Base-by-base conservation (phyloP, 64 coral and sea anemone genomes). In the Stichodactyla mertensii region DNA sequence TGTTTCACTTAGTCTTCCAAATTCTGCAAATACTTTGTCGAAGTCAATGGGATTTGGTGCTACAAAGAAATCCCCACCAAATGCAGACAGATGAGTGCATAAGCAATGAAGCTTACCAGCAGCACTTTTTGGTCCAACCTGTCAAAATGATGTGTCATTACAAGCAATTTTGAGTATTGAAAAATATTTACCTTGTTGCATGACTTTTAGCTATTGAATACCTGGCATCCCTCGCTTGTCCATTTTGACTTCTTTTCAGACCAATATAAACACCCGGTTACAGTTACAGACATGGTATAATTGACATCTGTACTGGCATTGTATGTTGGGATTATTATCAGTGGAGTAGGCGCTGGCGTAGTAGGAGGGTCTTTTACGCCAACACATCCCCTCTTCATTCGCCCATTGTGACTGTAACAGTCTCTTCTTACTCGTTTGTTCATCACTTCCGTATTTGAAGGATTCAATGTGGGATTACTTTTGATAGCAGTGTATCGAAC, bases 361-460 rank as follows among this genome's bases (percentile, higher is more conserved):
- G 94, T 97, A 0, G 94, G 94, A 24, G 94, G 88, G 54, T 92
- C 91, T 67, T 97, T 97, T 51, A 97, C 91, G 27, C 91, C 94
- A 57, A 93, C 86, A 83, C 94, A 97, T 15, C 86, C 91, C 60
- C 94, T 87, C 84, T 97, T 97, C 18, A 71, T 61, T 19, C 94
- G 71, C 7, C 88, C 85, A 70, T 90, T 87, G 31, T 55, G 71
- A 20, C 86, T 86, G 77, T 71, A 87, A 57, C 71, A 92, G 60
- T 86, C 89, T 26, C 94, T 79, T 51, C 86, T 89, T 56, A 45
- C 60, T 53, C 94, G 85, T 19, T 12, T 20, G 54, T 2, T 53
- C 22, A 7, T 87, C 36, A 55, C 52, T 59, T 79, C 53, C 13
- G 8, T 52, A 16, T 83, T 80, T 14, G 60, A 61, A 20, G 83